phyloP scores from a whole-genome alignment of 2,113 vertebrate genomes.

The Oncorhynchus gorbuscha region DNA sequence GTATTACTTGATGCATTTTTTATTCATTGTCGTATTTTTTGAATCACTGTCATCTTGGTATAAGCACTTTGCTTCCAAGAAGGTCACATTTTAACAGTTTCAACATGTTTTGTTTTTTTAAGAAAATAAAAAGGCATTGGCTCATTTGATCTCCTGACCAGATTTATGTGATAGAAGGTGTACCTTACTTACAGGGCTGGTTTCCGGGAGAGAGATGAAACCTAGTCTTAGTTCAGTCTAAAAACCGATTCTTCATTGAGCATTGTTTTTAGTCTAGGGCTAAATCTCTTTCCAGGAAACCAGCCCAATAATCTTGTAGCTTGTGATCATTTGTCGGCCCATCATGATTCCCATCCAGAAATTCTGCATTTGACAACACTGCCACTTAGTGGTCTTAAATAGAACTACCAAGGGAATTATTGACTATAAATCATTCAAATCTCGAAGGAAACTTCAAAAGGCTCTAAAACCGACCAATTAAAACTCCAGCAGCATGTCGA shows the following conservation, averaged over 20 bases:
- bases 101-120: conserved; percentile 72
- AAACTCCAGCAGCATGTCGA: conserved; percentile 8
- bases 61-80: conserved; percentile 77
- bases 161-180: not conserved
- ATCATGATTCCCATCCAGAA: not conserved
- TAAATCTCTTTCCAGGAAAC: too few relatives aligned
- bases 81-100: conserved; percentile 78
- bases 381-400: conserved; percentile 1
- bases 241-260: too few relatives aligned
- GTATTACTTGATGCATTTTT: conserved; percentile 73
- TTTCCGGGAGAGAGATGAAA: too few relatives aligned
- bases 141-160: conserved; percentile 55
- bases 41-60: conserved; percentile 77
- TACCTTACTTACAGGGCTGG: too few relatives aligned
- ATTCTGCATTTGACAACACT: not conserved
- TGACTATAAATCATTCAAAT: conserved; percentile 9
- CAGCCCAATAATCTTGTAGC: not conserved
- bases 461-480: conserved; percentile 38
- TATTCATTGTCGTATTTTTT: conserved; percentile 65
- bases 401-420: not conserved
- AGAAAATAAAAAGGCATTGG: conserved; percentile 79
- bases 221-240: too few relatives aligned
- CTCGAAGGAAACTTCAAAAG: conserved; percentile 40
- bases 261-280: too few relatives aligned
- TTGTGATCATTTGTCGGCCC: not conserved